Conservation (phyloP, 2,113 vertebrate genomes). For the Ptilorrhoa leucosticta region DNA sequence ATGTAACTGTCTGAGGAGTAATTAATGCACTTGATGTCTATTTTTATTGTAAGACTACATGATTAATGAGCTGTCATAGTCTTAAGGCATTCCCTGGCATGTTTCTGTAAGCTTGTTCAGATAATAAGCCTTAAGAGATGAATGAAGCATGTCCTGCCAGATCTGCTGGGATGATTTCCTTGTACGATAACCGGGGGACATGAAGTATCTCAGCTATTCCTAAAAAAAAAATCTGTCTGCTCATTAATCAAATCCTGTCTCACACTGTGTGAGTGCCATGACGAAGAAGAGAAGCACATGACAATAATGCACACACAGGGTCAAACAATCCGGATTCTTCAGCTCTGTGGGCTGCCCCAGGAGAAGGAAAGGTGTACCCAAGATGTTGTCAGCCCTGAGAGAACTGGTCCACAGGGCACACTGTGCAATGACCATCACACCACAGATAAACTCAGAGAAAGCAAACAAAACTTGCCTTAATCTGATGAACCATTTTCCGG, state of each 20-base stretch:
- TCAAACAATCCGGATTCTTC: background rate
- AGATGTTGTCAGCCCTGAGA: background rate
- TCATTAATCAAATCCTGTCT: background rate
- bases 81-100: background rate
- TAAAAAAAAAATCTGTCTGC: background rate
- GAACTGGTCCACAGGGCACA: background rate
- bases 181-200: background rate
- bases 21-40: background rate
- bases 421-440: background rate
- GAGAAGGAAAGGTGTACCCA: background rate
- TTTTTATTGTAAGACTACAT: background rate
- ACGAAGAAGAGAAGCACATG: background rate
- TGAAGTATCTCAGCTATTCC: background rate
- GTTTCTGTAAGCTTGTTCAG: background rate
- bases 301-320: background rate
- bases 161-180: background rate
- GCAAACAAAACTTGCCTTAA: background rate
- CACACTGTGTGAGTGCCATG: background rate
- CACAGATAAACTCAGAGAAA: background rate
- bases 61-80: conserved; percentile 28
- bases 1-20: background rate
- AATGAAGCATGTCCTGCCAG: conserved; percentile 34
- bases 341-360: background rate
- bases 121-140: conserved; percentile 29
- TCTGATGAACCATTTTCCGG: background rate